These are phyloP conservation scores for Hirtodrosophila duncani DNA, from an alignment of 2,888 invertebrate genomes.

Conservation along the genomic window DNA sequence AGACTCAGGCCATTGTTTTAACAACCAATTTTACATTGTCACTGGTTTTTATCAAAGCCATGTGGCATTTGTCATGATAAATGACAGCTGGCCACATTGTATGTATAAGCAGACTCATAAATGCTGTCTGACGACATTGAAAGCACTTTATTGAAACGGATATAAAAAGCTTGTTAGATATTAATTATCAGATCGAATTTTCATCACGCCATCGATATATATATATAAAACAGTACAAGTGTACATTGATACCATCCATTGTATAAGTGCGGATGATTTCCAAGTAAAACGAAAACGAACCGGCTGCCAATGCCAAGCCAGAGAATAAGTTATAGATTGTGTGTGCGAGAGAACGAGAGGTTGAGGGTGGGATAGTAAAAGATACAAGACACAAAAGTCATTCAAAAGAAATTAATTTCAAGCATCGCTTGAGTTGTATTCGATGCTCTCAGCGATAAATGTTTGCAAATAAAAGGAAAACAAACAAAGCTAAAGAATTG, in stretches of 20 bases:
- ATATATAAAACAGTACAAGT: slow-evolving; percentile 22
- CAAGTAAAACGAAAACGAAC: slow-evolving; percentile 34
- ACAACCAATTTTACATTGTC: too few relatives aligned
- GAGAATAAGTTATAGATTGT: slow-evolving; percentile 40
- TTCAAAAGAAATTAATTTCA: slow-evolving; percentile 62
- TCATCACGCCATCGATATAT: slow-evolving; percentile 49
- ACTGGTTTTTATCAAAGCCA: too few relatives aligned
- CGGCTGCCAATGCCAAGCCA: not conserved
- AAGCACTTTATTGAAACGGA: slow-evolving; percentile 52
- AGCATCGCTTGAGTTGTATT: slow-evolving; percentile 48
- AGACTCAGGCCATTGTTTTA: too few relatives aligned
- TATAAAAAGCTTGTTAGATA: slow-evolving; percentile 61
- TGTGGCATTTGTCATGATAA: too few relatives aligned
- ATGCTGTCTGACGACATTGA: slow-evolving; percentile 48
- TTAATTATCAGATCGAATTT: slow-evolving; percentile 68
- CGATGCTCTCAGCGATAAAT: slow-evolving; percentile 50
- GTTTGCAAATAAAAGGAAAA: slow-evolving; percentile 32
- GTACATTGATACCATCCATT: not conserved
- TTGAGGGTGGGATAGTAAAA: not conserved
- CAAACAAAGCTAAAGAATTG: slow-evolving; percentile 38
- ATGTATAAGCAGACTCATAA: too few relatives aligned
- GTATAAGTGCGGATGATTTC: slow-evolving; percentile 24
- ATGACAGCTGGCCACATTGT: too few relatives aligned
- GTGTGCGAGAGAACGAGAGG: slow-evolving; percentile 13
- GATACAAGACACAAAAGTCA: not conserved